Percentiles rank a stretch among this genome's conserved stretches.
Conservation (phyloP, 2,888 invertebrate genomes). For the Itoplectis maculator region DNA sequence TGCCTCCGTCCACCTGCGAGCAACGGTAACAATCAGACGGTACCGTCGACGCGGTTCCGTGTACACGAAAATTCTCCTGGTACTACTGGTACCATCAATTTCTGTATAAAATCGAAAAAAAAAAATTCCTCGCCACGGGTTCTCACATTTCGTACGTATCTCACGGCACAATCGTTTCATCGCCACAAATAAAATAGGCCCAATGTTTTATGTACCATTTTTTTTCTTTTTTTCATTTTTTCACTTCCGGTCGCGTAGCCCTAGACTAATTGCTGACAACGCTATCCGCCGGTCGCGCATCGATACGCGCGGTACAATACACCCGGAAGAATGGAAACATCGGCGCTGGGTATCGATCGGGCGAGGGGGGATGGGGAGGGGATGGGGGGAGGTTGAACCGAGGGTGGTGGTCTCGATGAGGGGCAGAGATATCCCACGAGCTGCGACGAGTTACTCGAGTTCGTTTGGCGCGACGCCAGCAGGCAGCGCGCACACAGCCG, state of each 20-base stretch:
- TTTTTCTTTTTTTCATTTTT: conserved; percentile 19
- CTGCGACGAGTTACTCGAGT: conserved; percentile 39
- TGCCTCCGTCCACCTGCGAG: background rate
- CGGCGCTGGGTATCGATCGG: conserved; percentile 56
- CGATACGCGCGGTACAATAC: conserved; percentile 47
- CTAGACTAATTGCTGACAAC: conserved; percentile 54
- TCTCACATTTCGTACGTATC: background rate
- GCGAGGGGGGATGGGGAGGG: too few relatives aligned
- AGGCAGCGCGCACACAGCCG: conserved; percentile 3
- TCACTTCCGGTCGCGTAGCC: conserved; percentile 5
- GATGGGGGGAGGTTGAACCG: too few relatives aligned
- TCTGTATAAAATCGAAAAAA: background rate
- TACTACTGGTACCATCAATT: too few relatives aligned
- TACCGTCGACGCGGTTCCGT: background rate
- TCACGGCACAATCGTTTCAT: background rate
- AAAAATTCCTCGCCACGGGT: background rate
- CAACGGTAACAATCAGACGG: background rate
- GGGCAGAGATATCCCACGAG: conserved; percentile 44
- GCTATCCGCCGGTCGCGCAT: conserved; percentile 18
- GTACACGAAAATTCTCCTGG: too few relatives aligned
- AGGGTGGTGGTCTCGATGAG: conserved; percentile 48
- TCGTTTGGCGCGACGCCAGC: conserved; percentile 55
- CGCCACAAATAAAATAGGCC: background rate
- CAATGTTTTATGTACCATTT: background rate
- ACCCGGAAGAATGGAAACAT: conserved; percentile 55